Base-by-base conservation (phyloP, 2,888 invertebrate species). In the Cyrtodaria siliqua region DNA sequence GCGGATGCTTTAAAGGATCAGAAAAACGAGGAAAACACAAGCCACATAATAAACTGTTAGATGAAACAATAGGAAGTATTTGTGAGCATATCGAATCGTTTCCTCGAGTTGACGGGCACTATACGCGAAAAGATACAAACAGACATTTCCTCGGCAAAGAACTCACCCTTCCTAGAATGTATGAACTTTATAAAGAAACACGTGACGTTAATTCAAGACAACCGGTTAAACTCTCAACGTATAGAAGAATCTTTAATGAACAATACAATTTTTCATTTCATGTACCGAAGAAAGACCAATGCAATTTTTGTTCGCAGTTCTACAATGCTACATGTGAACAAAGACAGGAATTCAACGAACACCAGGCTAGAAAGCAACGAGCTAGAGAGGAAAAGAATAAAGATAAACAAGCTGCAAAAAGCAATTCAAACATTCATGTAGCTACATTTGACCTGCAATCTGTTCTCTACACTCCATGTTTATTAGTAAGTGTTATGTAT, bases 211-310 rank as follows among this genome's bases (percentile, higher is more conserved):
- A 33, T n/a, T 49, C 38, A 23, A 23, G 16, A n/a, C 18, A 67
- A 49, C 42, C 49, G 12, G 77, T 73, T 1, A 63, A 26, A 20
- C 14, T 27, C 14, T 27, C 57, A n/a, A 56, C 6, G 18, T 75
- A 76, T 47, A 52, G 76, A 50, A 18, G 53, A 14, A 26, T 60
- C 14, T 78, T 73, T 33, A 64, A 64, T 55, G 52, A 59, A 40
- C 42, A 78, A 29, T 76, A 57, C 27, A 76, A 80, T 33, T 66
- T 66, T 8, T 76, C 69, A 24, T 80, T 76, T 26, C 74, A 74
- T 52, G 47, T 69, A 52, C 74, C 79, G 42, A 79, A 76, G 47
- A 80, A 80, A 33, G 76, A 76, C 40, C 76, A 76, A 57, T 80
- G 72, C 42, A 59, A 61, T 23, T 50, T 33, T 24, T 80, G 80